Evolutionary conservation across 2,888 invertebrate genomes (phyloP).

Genomic region (Scaptomyza flava): DNA sequence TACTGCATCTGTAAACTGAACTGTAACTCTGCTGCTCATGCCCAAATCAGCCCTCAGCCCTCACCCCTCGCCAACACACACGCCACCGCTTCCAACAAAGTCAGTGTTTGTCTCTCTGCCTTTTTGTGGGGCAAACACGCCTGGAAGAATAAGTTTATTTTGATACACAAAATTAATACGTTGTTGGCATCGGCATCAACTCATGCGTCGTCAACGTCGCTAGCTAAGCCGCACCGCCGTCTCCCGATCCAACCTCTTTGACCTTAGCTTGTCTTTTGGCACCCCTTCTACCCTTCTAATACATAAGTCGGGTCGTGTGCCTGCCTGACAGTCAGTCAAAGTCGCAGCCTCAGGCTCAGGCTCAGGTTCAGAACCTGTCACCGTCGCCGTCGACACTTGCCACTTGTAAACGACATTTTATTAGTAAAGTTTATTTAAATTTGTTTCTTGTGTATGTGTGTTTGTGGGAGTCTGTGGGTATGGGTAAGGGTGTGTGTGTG

Average conservation of each 20-base stretch:
- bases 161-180: conserved; percentile 79
- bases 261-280: neutral
- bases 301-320: conserved; percentile 33
- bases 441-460: conserved; percentile 54
- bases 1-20: conserved; percentile 51
- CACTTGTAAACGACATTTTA: conserved; percentile 79
- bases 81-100: neutral
- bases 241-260: neutral
- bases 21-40: conserved; percentile 37
- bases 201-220: conserved; percentile 59
- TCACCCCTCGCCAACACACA: neutral
- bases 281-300: conserved; percentile 17
- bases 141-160: conserved; percentile 74
- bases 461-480: conserved; percentile 18
- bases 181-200: conserved; percentile 72
- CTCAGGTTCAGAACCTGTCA: conserved; percentile 39
- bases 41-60: neutral
- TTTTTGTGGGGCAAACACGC: conserved; percentile 30
- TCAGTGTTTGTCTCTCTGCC: conserved; percentile 44
- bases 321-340: conserved; percentile 50
- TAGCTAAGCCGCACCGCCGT: conserved; percentile 11
- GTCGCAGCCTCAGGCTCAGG: conserved; percentile 9
- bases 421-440: conserved; percentile 79
- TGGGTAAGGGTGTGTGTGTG: neutral
- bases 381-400: conserved; percentile 67